Base-by-base conservation (phyloP, 2,113 vertebrate species). In the Mus musculus region DNA sequence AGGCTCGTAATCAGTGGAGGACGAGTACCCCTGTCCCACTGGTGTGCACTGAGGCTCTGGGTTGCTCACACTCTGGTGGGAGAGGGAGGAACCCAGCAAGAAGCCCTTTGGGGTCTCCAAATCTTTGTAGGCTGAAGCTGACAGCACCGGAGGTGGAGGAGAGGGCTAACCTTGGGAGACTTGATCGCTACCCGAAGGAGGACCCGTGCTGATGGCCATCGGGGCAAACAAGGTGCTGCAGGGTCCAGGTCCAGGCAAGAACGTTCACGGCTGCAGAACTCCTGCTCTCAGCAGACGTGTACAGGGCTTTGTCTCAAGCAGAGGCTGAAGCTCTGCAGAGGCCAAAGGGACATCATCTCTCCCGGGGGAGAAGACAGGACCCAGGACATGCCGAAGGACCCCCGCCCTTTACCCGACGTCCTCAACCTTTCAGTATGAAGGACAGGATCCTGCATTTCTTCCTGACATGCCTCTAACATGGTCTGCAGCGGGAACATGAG, bases 11-110 rank as follows among this genome's bases (percentile, higher is more conserved):
- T 2, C 75, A 36, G 42, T 5, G 9, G 39, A 71, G 16, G 26
- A 78, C 2, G 24, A 42, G 49, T 0, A 0, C 19, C 28, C 54
- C 28, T 28, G n/a, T 8, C n/a, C 56, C 0, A 1, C 0, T 14
- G 30, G 20, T 20, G 75, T 0, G 17, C 56, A 24, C n/a, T 17
- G 72, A 36, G 33, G 42, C 3, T 46, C 11, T 42, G 11, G 2
- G 39, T 42, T n/a, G 3, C 46, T 16, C 3, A 22, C 3, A 30
- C 24, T 63, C 20, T 61, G 17, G 5, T 14, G 26, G 59, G n/a
- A 56, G 72, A 28, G 9, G 85, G 49, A 19, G 4, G 75, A 39
- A 46, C 14, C 7, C 59, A 65, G 56, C 59, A 65, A 30, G 81
- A 30, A 61, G n/a, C n/a, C 7, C 59, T 63, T 20, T 36, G 54